phyloP scores from a whole-genome alignment of 1,140 invertebrate species.

The Calliopsis andreniformis region DNA sequence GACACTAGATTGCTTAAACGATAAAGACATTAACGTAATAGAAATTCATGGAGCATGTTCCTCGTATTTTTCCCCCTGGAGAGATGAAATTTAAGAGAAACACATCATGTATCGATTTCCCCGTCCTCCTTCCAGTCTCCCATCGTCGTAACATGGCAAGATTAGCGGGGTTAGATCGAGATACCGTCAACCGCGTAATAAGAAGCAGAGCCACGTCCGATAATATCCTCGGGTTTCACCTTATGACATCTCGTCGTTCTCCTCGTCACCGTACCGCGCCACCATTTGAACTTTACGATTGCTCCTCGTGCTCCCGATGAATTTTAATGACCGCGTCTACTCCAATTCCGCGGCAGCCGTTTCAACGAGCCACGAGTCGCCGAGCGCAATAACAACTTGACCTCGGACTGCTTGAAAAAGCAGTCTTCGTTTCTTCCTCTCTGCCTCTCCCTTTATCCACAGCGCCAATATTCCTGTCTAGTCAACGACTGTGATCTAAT shows the following conservation, averaged over 20 bases:
- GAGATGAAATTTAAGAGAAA: no score
- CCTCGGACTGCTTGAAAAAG: not conserved
- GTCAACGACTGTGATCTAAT: no score
- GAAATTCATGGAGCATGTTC: no score
- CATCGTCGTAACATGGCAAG: no score
- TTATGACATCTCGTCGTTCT: constrained; percentile 14
- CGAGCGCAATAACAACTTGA: constrained; percentile 7
- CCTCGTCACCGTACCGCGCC: constrained; percentile 19
- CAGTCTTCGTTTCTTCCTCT: not conserved
- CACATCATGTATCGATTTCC: no score
- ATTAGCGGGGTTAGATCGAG: not conserved
- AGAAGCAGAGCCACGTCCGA: constrained; percentile 16
- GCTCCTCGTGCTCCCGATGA: constrained; percentile 32
- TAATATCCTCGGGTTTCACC: constrained; percentile 29
- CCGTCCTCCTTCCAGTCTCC: no score
- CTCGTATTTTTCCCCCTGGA: no score
- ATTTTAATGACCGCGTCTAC: constrained; percentile 47
- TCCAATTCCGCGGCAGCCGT: constrained; percentile 37
- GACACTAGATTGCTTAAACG: no score
- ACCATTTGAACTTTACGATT: constrained; percentile 51
- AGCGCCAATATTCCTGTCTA: no score
- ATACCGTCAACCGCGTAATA: constrained; percentile 2
- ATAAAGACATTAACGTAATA: no score
- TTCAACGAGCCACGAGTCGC: constrained; percentile 28
- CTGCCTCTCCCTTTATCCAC: no score